Conservation (phyloP, 2,888 invertebrate genomes). For the Conistra vaccinii region DNA sequence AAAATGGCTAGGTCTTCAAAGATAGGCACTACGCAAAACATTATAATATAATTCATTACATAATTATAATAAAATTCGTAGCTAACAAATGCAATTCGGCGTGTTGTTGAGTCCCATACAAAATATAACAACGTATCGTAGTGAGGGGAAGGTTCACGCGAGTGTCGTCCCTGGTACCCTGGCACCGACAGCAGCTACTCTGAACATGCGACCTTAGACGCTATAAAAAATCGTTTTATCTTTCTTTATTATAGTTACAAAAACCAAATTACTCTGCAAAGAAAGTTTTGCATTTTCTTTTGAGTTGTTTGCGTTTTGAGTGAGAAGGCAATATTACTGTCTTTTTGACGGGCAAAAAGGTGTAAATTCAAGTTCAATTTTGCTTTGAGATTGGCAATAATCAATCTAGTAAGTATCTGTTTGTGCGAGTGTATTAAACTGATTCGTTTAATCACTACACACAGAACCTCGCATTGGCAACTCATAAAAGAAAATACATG, state of each 20-base stretch:
- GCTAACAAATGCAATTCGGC: constrained; percentile 43
- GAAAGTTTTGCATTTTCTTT: constrained; percentile 40
- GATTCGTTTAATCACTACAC: background rate
- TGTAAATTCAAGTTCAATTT: background rate
- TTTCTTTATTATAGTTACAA: constrained; percentile 64
- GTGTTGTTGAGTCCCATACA: constrained; percentile 58
- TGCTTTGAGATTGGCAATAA: background rate
- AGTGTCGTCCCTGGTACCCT: constrained; percentile 84
- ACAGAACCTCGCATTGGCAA: constrained; percentile 1
- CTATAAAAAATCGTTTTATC: constrained; percentile 77
- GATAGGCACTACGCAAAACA: constrained; percentile 12
- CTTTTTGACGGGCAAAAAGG: background rate
- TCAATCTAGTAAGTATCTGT: background rate
- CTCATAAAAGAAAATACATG: constrained; percentile 21
- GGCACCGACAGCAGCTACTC: constrained; percentile 77
- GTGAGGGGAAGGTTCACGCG: constrained; percentile 81
- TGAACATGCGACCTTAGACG: constrained; percentile 84
- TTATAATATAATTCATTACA: background rate
- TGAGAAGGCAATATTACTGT: background rate
- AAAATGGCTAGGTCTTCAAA: background rate
- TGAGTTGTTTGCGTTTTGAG: constrained; percentile 10
- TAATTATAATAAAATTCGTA: constrained; percentile 22
- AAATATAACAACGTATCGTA: constrained; percentile 49
- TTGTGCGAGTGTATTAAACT: background rate
- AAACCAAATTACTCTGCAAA: constrained; percentile 41